These are phyloP conservation scores for Piezodorus guildinii DNA, from an alignment of 1,140 invertebrate species.

Conservation along the genomic window DNA sequence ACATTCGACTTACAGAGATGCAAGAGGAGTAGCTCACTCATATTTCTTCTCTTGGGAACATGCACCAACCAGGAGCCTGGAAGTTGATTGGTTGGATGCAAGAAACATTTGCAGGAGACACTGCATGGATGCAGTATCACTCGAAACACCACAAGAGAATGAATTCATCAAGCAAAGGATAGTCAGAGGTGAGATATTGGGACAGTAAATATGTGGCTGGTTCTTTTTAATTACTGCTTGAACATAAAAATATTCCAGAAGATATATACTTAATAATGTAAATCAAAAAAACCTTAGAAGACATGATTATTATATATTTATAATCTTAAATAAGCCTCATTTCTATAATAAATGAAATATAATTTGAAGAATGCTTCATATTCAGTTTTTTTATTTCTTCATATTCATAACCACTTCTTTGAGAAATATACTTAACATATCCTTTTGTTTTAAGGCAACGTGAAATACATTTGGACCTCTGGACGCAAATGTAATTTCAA, in stretches of 20 bases:
- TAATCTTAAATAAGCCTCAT: too few species aligned
- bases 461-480: constrained; percentile 78
- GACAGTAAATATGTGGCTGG: too few species aligned
- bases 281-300: too few species aligned
- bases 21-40: constrained; percentile 69
- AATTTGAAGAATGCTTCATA: too few species aligned
- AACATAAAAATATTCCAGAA: too few species aligned
- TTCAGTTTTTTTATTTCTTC: too few species aligned
- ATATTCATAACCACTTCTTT: too few species aligned
- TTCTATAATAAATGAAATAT: too few species aligned
- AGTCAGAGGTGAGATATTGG: constrained; percentile 41
- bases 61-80: constrained; percentile 64
- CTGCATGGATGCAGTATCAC: constrained; percentile 83
- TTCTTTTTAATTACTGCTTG: too few species aligned
- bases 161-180: constrained; percentile 81
- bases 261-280: too few species aligned
- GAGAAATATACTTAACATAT: too few species aligned
- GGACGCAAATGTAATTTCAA: constrained; percentile 86
- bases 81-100: constrained; percentile 83
- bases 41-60: constrained; percentile 94
- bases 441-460: constrained; percentile 35
- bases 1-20: constrained; percentile 74
- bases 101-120: constrained; percentile 83
- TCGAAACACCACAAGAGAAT: constrained; percentile 82
- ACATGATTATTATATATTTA: too few species aligned